Conservation (phyloP, 1,140 invertebrate genomes). For the Drosophila orena region DNA sequence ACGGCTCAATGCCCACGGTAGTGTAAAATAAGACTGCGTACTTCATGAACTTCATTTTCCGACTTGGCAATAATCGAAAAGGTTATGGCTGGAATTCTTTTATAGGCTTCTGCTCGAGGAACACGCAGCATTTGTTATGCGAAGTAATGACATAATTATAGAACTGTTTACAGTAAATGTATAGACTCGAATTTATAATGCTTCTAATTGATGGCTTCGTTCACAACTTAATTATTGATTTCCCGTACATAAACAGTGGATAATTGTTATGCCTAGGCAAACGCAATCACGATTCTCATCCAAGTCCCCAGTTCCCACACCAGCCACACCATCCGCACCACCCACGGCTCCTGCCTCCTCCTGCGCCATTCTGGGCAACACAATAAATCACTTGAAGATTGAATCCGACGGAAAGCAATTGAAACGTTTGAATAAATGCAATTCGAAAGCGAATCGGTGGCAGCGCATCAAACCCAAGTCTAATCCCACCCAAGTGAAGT, state of each 20-base stretch:
- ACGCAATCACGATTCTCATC: slow-evolving; percentile 49
- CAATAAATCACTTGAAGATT: slow-evolving; percentile 75
- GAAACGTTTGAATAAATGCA: slow-evolving; percentile 78
- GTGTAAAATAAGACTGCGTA: slow-evolving; percentile 68
- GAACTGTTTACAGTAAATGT: slow-evolving; percentile 38
- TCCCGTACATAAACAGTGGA: slow-evolving; percentile 36
- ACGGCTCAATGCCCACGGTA: slow-evolving; percentile 58
- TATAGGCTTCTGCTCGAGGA: slow-evolving; percentile 5
- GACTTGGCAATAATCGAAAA: slow-evolving; percentile 8
- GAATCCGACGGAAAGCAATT: slow-evolving; percentile 73
- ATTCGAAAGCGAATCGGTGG: slow-evolving; percentile 59
- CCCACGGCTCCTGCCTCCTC: not conserved
- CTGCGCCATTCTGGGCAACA: slow-evolving; percentile 18
- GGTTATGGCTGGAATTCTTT: not conserved
- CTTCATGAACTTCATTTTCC: slow-evolving; percentile 59
- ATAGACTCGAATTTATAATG: slow-evolving; percentile 22
- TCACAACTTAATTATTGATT: slow-evolving; percentile 68
- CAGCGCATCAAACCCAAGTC: slow-evolving; percentile 52
- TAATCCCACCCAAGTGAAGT: slow-evolving; percentile 40
- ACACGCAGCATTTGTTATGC: slow-evolving; percentile 34
- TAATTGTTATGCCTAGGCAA: slow-evolving; percentile 51
- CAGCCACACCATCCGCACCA: too few species aligned
- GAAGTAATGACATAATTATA: slow-evolving; percentile 55
- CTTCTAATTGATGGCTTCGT: slow-evolving; percentile 46
- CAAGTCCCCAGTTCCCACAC: not conserved